Base-by-base conservation (phyloP, 2,888 invertebrate species). In the Heliconius ismenius region DNA sequence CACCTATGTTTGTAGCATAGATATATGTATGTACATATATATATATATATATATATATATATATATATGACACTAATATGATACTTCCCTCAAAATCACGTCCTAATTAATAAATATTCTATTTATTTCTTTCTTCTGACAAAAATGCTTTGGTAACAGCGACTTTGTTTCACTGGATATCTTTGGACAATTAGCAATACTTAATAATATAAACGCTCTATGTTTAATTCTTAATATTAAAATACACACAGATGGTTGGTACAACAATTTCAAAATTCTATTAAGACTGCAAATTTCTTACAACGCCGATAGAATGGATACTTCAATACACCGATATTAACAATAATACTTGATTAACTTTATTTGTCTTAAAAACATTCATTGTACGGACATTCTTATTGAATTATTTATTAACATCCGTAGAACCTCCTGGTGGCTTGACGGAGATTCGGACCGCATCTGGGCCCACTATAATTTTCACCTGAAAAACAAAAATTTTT, bases 401-500 rank as follows among this genome's bases (percentile, higher is more conserved):
- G 43, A 18, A 18, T 76, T 74, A 63, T 63, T 79, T 73, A 26
- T 70, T 76, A 64, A 24, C 39, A 73, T 86, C 84, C 76, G 81
- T 81, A 77, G 84, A 73, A 74, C 82, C 83, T 70, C 81, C 76
- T 80, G 88, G 86, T 78, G 89, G 86, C 80, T 88, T 86, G 79
- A 93, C 86, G 83, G 88, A 91, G 83, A 92, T 86, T 75, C 86
- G 86, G 84, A 92, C 88, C 81, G 88, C 89, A 77, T 90, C 91
- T 79, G 90, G 89, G 86, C 89, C 91, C 89, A 92, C 90, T 85
- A 89, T 84, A 84, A 92, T 93, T 87, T 90, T 91, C 86, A 92
- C 90, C 93, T 93, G 86, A 39, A 88, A 82, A 43, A 1, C 1
- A 49, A 75, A 73, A 28, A 21, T 21, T 21, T 54, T 54, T 18